Evolutionary conservation across 1,140 invertebrate genomes (phyloP), one percentile per base, ranked within the genome.

Genomic region (Pogonognathellus flavescens): DNA sequence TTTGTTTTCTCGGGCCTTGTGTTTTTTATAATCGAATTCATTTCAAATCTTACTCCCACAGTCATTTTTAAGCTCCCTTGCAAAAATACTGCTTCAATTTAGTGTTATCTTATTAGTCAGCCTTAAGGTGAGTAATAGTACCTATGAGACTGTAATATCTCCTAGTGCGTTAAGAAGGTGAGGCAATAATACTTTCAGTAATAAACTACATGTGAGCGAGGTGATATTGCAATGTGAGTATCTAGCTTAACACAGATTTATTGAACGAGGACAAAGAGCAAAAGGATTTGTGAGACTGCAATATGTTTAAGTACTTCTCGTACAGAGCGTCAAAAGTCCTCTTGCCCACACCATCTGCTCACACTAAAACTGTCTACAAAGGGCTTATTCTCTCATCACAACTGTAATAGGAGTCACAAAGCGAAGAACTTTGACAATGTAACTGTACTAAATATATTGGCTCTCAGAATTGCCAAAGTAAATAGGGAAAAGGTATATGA

Each of bases 371-470:
- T 66, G 62, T 66, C 10, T 66, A 25, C 22, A 20, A 66, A 31
- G 62, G 25, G 62, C 25, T 66, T 66, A 66, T 25, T 66, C 62
- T 66, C 59, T 66, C 62, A 66, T 66, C 62, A 25, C 22, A 66
- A 66, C 13, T 66, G 62, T 18, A 25, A 10, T 66, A 25, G 62
- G 14, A 14, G 25, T 66, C 62, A 13, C 1, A 20, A 66, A 66
- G 18, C 62, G 25, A 66, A 66, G 20, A 66, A 66, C 10, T 66
- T 31, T 66, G 22, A 31, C 22, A 66, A 13, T 22, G 62, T 22
- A 66, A 66, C 10, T 25, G 20, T 9, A 60, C 11, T 66, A 31
- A 66, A 66, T 66, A 66, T 66, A 66, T 66, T 14, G 55, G 5
- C 55, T 59, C 5, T 14, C 14, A 13, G 10, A 31, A 1, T 13